Conservation (phyloP, 2,113 vertebrate genomes). For the Lipophrys pholis region DNA sequence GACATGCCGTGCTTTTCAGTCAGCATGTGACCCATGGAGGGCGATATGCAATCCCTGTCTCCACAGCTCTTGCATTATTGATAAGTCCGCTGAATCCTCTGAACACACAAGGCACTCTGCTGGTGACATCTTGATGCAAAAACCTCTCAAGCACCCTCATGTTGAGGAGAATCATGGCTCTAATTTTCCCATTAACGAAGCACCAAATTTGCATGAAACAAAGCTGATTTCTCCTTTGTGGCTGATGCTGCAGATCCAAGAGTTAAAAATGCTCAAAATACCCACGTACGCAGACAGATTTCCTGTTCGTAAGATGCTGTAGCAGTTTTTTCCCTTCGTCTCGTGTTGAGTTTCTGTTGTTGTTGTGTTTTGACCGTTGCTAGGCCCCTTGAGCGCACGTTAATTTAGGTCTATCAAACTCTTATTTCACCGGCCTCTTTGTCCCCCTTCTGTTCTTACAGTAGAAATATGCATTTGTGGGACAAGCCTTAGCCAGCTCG, state of each 20-base stretch:
- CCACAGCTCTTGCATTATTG: constrained; percentile 79
- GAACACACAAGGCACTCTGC: constrained; percentile 52
- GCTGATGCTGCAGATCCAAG: constrained; percentile 19
- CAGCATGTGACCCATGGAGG: constrained; percentile 69
- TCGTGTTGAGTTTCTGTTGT: constrained; percentile 55
- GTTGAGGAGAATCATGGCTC: constrained; percentile 44
- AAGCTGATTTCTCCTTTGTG: constrained; percentile 38
- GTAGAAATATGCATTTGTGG: constrained; percentile 53
- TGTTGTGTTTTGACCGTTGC: constrained; percentile 81
- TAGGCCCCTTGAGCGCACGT: constrained; percentile 61
- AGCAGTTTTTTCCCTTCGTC: constrained; percentile 16
- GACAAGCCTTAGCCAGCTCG: constrained; percentile 10
- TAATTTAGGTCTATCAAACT: constrained; percentile 63
- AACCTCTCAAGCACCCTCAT: constrained; percentile 59
- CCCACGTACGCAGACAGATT: neutral
- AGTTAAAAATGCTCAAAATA: constrained; percentile 8
- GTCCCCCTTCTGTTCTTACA: constrained; percentile 34
- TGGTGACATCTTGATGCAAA: constrained; percentile 61
- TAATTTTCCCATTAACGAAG: constrained; percentile 61
- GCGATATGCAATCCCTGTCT: constrained; percentile 70
- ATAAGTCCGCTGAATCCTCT: constrained; percentile 72
- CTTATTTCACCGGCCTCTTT: constrained; percentile 18
- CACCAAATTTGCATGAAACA: constrained; percentile 47
- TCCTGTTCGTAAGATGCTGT: neutral
- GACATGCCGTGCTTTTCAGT: constrained; percentile 73